Evolutionary conservation across 2,113 vertebrate species (phyloP), one percentile per base, ranked within the genome.

Genomic region (Nanorana parkeri): DNA sequence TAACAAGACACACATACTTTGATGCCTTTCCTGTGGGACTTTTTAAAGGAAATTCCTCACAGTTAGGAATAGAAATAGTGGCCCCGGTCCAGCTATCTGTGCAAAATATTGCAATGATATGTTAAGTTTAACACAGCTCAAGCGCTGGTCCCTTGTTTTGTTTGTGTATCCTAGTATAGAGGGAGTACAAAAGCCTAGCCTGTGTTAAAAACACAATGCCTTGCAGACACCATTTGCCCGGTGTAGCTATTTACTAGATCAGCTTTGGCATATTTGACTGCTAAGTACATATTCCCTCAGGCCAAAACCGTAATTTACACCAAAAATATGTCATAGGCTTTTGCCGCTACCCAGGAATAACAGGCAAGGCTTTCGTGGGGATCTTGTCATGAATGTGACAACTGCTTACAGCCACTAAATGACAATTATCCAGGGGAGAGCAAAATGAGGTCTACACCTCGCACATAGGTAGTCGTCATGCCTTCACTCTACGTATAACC

Each of bases 221-320:
- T 75, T 75, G 55, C 72, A 75, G 36, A 75, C 60, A 75, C 55
- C 72, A 75, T 60, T 56, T 75, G 52, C 72, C 72, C 58, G 17
- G 55, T 60, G 29, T 58, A 56, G 36, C 72, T 60, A 60, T 32
- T 75, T 55, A 60, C 72, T 56, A 75, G 72, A 75, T 75, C 72
- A 75, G 72, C 29, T 4, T 60, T 75, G 72, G 72, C 72, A 75
- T 75, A 75, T 75, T 60, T 75, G 72, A 60, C 72, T 75, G 72
- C 72, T 75, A 75, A 75, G 72, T 60, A 75, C 72, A 60, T 75
- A 75, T 75, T 75, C 72, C 72, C 72, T 56, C 72, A 60, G 72
- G 72, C 72, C 55, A 75, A 75, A 75, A 75, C 72, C 28, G 72
- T 75, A 58, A 75, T 75, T 75, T 75, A 75, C 55, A 75, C 55